These are phyloP conservation scores for Ascidia mentula DNA, from an alignment of 23 tunicate species.

Conservation along the genomic window DNA sequence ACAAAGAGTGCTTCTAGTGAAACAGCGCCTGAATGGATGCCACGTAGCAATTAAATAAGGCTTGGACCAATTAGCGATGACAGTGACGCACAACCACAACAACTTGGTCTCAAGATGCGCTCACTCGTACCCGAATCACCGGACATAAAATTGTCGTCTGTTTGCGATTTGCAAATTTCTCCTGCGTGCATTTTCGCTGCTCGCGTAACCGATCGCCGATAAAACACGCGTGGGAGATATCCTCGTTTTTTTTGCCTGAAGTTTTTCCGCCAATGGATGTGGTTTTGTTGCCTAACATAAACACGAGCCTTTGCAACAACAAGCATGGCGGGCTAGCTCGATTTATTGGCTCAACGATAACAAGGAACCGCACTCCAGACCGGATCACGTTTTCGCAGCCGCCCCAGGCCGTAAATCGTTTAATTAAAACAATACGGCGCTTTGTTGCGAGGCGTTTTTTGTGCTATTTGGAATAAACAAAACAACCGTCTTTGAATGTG, in stretches of 20 bases:
- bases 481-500: not conserved
- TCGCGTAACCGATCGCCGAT: slow-evolving; percentile 10
- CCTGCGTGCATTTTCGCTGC: not conserved
- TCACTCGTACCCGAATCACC: not conserved
- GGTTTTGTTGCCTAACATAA: slow-evolving; percentile 1
- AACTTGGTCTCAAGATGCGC: not conserved
- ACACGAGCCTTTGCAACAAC: slow-evolving; percentile 3
- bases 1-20: slow-evolving; percentile 3
- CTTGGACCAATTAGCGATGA: not conserved
- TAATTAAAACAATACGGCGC: slow-evolving; percentile 25
- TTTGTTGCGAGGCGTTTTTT: not conserved
- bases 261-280: not conserved
- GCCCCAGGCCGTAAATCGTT: slow-evolving; percentile 7
- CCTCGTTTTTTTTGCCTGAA: not conserved
- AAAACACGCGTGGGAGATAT: not conserved
- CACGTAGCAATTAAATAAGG: not conserved
- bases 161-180: not conserved
- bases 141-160: not conserved
- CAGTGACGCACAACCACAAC: not conserved
- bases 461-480: slow-evolving; percentile 1
- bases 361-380: slow-evolving; percentile 15
- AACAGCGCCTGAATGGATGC: not conserved
- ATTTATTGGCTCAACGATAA: slow-evolving; percentile 23
- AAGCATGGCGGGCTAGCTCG: not conserved
- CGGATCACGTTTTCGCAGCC: slow-evolving; percentile 8